These are phyloP conservation scores for Arrhamphus sclerolepis DNA, from an alignment of 2,797 vertebrate genomes.

Conservation along the genomic window DNA sequence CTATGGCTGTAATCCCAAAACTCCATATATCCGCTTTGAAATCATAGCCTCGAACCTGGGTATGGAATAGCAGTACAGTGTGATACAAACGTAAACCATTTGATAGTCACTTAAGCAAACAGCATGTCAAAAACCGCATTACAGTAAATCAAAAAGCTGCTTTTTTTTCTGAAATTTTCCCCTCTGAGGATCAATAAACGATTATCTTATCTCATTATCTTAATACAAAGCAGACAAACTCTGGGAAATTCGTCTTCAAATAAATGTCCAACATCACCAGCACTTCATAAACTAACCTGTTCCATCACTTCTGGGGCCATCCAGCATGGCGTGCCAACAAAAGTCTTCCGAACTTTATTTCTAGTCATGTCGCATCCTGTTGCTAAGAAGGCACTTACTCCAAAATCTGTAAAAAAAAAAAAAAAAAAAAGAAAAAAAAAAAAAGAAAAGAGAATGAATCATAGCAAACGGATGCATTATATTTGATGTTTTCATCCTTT, in stretches of 20 bases:
- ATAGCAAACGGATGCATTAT: not conserved
- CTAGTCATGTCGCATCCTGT: constrained; percentile 96
- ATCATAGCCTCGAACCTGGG: constrained; percentile 97
- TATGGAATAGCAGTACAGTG: constrained; percentile 5
- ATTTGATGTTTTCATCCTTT: too few species aligned
- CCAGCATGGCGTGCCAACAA: constrained; percentile 99
- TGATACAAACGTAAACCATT: not conserved
- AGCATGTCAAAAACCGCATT: not conserved
- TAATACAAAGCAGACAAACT: too few species aligned
- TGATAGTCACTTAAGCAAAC: not conserved
- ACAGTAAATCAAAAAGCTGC: not conserved
- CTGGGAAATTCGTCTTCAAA: too few species aligned
- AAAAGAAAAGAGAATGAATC: not conserved
- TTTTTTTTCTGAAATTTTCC: too few species aligned
- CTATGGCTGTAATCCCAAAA: constrained; percentile 98
- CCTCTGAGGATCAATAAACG: too few species aligned
- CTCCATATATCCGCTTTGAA: constrained; percentile 99
- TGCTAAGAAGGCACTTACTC: constrained; percentile 95
- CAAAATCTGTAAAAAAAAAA: constrained; percentile 92
- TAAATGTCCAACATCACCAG: too few species aligned
- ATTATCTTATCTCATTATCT: too few species aligned
- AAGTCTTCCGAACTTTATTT: constrained; percentile 98
- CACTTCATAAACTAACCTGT: constrained; percentile 81
- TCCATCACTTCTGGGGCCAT: constrained; percentile 99
- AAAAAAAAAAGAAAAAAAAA: not conserved